Base-by-base conservation (phyloP, 2,797 vertebrate genomes). In the Urophycis tenuis region DNA sequence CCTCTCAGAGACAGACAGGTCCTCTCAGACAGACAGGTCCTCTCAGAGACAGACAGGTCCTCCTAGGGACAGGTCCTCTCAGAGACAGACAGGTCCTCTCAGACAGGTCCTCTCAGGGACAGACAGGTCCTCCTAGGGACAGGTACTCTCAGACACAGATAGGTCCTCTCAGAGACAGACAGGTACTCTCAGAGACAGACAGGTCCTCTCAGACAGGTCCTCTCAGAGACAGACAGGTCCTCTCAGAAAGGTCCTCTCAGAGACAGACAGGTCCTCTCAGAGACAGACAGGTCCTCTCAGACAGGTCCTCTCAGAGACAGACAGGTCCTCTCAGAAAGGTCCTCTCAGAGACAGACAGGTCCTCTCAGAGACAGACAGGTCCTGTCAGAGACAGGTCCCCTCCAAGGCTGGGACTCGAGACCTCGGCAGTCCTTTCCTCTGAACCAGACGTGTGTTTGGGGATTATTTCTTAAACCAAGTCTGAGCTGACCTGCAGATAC, bases 201-300 rank as follows among this genome's bases (percentile, higher is more conserved):
- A n/a, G n/a, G n/a, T n/a, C n/a, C n/a, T n/a, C n/a, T n/a, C n/a
- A 92, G 85, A 87, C 95, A 95, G 94, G 97, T 96, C 88, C 41
- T 74, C 64, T n/a, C 12, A 53, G 45, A 45, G 96, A 97, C 80
- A 92, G 85, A 87, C 95, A 95, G 94, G 97, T 96, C 88, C 41
- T 74, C 64, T n/a, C 12, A 92, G 85, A 87, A 95, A 95, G 94
- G 97, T 96, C 88, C 41, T 74, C 64, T n/a, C 12, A 53, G 45
- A 45, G 96, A 97, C 80, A 92, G 85, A 87, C 95, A 95, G 94
- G 97, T 96, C 88, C 41, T 74, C 64, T n/a, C 12, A 53, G 45
- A 45, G n/a, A n/a, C n/a, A n/a, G n/a, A n/a, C n/a, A n/a, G n/a
- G n/a, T n/a, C n/a, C n/a, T n/a, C n/a, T n/a, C n/a, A 92, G 85